Percentiles rank a stretch among this genome's conserved stretches.
These are phyloP conservation scores for Enteromius unitaeniatus DNA, from an alignment of 2,797 vertebrate species.

Conservation along the genomic window DNA sequence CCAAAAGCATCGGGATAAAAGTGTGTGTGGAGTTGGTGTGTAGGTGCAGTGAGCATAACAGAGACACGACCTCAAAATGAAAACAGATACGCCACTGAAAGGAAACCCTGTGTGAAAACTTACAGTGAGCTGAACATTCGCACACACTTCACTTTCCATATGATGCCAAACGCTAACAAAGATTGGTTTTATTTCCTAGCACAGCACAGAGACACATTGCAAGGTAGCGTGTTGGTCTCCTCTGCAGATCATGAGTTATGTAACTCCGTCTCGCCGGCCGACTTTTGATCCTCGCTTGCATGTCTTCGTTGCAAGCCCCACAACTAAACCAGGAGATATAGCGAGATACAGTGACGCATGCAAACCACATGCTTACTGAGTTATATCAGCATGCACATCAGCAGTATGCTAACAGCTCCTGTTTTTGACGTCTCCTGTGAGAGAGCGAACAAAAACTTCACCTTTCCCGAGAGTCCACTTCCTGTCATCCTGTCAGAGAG, in stretches of 20 bases:
- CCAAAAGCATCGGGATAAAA: not conserved
- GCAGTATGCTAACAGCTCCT: not conserved
- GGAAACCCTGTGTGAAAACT: constrained; percentile 2
- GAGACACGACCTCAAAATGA: not conserved
- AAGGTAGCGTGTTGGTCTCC: constrained; percentile 36
- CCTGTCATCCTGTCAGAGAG: constrained; percentile 56
- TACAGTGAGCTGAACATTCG: not conserved
- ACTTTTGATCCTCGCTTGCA: constrained; percentile 25
- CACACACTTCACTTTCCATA: constrained; percentile 4
- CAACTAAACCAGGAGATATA: constrained; percentile 28
- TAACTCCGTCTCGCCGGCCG: constrained; percentile 34
- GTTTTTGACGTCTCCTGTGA: not conserved
- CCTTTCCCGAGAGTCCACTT: constrained; percentile 54
- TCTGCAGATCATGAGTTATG: constrained; percentile 54
- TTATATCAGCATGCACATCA: not conserved
- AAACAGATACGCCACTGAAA: not conserved
- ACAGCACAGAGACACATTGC: constrained; percentile 15
- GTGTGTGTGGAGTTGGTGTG: not conserved
- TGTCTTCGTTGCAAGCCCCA: constrained; percentile 22
- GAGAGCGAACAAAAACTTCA: constrained; percentile 33
- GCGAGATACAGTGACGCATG: not conserved
- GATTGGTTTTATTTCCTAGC: not conserved
- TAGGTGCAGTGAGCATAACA: not conserved
- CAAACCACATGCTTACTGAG: not conserved
- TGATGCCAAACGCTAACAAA: constrained; percentile 20